Conservation (phyloP, 2,888 invertebrate species). For the Microchrysa polita region DNA sequence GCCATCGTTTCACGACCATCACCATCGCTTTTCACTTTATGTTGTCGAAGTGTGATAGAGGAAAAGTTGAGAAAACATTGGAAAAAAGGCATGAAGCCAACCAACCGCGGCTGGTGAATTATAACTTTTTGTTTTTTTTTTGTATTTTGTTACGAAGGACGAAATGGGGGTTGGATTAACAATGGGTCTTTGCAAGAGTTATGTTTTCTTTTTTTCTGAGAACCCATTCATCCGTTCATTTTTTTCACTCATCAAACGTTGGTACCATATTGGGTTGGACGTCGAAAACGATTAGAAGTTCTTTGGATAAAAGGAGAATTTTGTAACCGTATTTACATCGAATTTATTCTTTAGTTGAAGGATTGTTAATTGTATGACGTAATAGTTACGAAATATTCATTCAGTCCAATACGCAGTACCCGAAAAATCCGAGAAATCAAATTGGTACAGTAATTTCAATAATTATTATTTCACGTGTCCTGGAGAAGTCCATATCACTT, state of each 20-base stretch:
- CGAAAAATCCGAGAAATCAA: no score
- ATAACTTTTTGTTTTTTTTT: neutral
- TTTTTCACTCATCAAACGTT: neutral
- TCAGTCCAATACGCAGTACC: no score
- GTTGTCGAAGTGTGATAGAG: slow-evolving; percentile 2
- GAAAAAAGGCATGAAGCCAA: slow-evolving; percentile 2
- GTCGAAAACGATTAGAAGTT: no score
- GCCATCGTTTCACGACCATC: neutral
- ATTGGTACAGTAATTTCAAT: no score
- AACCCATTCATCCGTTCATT: slow-evolving; percentile 7
- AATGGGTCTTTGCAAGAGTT: neutral
- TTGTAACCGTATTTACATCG: no score
- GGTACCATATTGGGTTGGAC: neutral
- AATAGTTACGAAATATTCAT: no score
- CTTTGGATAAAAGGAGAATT: no score
- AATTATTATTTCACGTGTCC: no score
- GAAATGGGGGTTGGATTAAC: neutral
- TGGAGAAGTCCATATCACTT: no score
- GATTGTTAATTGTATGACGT: no score
- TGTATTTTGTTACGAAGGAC: neutral
- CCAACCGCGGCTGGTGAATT: neutral
- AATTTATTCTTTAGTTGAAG: no score
- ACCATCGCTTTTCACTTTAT: neutral
- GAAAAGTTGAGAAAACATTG: slow-evolving; percentile 10
- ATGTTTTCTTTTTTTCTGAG: neutral